phyloP scores from a whole-genome alignment of 1,140 invertebrate species.

The Homalodisca vitripennis region DNA sequence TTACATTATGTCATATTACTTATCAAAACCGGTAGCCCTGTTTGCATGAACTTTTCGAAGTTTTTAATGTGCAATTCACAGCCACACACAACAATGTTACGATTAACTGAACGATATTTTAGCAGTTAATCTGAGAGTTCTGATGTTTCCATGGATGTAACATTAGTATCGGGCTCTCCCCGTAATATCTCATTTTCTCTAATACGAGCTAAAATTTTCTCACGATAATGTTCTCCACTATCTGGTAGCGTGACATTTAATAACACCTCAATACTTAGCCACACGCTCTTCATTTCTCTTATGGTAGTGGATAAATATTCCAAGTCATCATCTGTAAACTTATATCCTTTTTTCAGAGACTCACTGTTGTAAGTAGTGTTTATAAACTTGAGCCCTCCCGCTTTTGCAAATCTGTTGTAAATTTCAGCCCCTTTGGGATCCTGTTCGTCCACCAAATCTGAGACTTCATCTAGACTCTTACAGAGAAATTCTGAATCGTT shows the following conservation, averaged over 20 bases:
- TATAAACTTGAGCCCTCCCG: background rate
- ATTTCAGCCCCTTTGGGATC: background rate
- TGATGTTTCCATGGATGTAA: background rate
- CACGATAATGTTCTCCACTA: background rate
- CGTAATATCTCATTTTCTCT: background rate
- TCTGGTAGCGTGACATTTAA: constrained; percentile 1
- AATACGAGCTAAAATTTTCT: background rate
- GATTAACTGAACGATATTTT: no score
- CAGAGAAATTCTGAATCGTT: constrained; percentile 2
- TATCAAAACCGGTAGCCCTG: no score
- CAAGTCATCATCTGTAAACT: background rate
- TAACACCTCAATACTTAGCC: constrained; percentile 3
- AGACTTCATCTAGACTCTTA: background rate
- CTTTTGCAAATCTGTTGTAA: background rate
- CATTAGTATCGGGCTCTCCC: background rate
- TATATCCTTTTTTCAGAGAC: background rate
- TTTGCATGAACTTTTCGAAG: no score
- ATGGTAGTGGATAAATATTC: background rate
- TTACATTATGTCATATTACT: no score
- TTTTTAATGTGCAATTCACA: no score
- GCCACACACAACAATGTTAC: no score
- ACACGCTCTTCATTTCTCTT: background rate
- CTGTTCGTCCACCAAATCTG: background rate
- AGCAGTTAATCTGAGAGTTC: constrained; percentile 9
- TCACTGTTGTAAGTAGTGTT: constrained; percentile 9